Base-by-base conservation (phyloP, 2,113 vertebrate genomes). In the Xyliphius kryptos region DNA sequence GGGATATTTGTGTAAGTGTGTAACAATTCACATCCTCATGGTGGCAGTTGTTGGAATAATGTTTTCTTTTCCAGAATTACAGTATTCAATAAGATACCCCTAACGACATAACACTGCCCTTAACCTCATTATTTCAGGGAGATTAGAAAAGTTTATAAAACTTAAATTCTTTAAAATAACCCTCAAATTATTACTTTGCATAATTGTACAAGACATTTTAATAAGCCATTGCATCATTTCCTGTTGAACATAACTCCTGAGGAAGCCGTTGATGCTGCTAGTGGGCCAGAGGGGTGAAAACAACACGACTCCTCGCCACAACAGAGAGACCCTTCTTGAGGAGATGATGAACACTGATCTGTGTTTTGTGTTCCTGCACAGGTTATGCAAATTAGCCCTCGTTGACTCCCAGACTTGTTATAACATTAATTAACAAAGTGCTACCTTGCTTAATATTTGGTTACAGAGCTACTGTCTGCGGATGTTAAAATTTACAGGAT, bases 361-460 rank as follows among this genome's bases (percentile, higher is more conserved):
- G 49, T 57, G 43, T 52, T 68, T 67, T 61, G 75, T 69, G 60
- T 67, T 73, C 77, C 75, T 71, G 74, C 61, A 61, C 72, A 76
- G 72, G 74, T 81, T 81, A 86, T 86, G 83, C 60, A 81, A 81
- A 88, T 85, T 55, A 84, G 74, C 52, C 68, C 37, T 50, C 44
- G 61, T 74, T 75, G 74, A 77, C 69, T 73, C 70, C 63, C 68
- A 59, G 44, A 76, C 56, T 50, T 70, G 70, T 76, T 69, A 77
- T 85, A 83, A 87, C 85, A 82, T 84, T 89, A 89, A 89, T 89
- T 89, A 89, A 82, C 86, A 82, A 80, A 67, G 74, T 82, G 79
- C 85, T 88, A 86, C 85, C 85, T 86, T 86, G 79, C 76, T 86
- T 82, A 85, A 76, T 85, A 83, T 86, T 88, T 85, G 78, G 74